Conservation (phyloP, 2,888 invertebrate genomes). For the Rotaria socialis region DNA sequence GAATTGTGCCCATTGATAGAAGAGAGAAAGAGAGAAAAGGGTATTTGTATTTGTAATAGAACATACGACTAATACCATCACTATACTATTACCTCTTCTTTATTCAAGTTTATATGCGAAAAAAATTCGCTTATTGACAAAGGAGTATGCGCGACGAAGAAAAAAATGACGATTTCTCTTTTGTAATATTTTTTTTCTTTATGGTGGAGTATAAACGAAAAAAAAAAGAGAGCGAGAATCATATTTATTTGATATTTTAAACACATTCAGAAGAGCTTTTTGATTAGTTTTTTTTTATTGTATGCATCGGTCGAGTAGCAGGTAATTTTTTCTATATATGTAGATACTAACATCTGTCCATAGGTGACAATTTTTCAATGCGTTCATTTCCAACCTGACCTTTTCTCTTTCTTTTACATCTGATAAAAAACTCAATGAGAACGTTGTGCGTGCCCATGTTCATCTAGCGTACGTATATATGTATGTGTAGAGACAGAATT, state of each 20-base stretch:
- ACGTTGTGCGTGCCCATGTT: background rate
- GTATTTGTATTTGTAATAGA: conserved; percentile 1
- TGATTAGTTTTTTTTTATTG: background rate
- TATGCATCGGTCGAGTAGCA: background rate
- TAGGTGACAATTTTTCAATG: background rate
- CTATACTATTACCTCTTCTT: background rate
- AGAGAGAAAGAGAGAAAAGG: background rate
- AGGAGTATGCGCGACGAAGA: background rate
- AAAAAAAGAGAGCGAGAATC: background rate
- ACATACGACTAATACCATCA: conserved; percentile 17
- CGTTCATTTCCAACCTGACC: background rate
- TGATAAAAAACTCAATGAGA: conserved; percentile 26
- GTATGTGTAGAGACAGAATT: background rate
- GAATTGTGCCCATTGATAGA: background rate
- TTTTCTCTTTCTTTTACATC: background rate
- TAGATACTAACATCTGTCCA: background rate
- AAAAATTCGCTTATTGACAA: conserved; percentile 16
- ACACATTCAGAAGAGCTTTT: background rate
- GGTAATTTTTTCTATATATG: background rate
- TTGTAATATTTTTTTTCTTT: background rate
- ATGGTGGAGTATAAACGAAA: background rate
- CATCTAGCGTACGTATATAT: background rate
- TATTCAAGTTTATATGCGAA: background rate
- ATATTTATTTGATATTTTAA: background rate
- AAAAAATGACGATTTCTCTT: background rate